A percentile compares a stretch with the other conserved stretches of the same genome.
phyloP scores from a whole-genome alignment of 2,113 vertebrate genomes.

The Corynorhinus townsendii region DNA sequence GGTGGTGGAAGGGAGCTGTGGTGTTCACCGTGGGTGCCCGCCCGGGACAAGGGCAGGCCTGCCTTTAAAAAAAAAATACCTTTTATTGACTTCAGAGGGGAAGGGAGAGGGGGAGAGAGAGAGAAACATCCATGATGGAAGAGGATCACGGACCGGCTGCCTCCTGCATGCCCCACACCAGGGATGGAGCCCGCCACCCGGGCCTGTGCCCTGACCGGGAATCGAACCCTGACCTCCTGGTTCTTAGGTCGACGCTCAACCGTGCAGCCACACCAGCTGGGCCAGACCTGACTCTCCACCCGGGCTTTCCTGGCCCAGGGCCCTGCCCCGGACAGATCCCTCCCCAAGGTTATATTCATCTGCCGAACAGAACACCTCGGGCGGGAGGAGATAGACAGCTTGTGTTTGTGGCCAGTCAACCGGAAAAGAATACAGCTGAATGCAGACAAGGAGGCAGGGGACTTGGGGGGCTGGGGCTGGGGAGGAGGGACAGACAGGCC shows the following conservation, averaged over 20 bases:
- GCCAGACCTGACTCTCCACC: neutral
- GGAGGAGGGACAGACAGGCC: neutral
- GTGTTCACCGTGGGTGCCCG: neutral
- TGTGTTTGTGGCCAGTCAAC: conserved; percentile 66
- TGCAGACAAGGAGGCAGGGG: conserved; percentile 39
- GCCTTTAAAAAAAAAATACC: neutral
- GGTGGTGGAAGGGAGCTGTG: conserved; percentile 16
- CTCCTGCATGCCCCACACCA: too few relatives aligned
- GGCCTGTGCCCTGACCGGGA: too few relatives aligned
- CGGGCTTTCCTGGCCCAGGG: neutral
- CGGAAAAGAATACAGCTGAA: conserved; percentile 66
- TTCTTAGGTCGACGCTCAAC: too few relatives aligned
- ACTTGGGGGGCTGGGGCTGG: neutral
- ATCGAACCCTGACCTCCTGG: too few relatives aligned
- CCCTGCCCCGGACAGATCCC: neutral
- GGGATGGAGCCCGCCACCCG: too few relatives aligned
- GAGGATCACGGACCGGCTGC: too few relatives aligned
- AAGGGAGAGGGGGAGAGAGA: too few relatives aligned
- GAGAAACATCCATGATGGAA: too few relatives aligned
- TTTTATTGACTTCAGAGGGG: too few relatives aligned
- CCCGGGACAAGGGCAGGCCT: conserved; percentile 46
- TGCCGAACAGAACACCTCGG: conserved; percentile 6
- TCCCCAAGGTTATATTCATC: conserved; percentile 48
- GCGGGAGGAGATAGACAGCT: conserved; percentile 31
- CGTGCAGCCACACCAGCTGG: too few relatives aligned